A percentile compares a stretch with the other conserved stretches of the same genome.
phyloP scores from a whole-genome alignment of 2,797 vertebrate genomes.

The Danio tinwini region DNA sequence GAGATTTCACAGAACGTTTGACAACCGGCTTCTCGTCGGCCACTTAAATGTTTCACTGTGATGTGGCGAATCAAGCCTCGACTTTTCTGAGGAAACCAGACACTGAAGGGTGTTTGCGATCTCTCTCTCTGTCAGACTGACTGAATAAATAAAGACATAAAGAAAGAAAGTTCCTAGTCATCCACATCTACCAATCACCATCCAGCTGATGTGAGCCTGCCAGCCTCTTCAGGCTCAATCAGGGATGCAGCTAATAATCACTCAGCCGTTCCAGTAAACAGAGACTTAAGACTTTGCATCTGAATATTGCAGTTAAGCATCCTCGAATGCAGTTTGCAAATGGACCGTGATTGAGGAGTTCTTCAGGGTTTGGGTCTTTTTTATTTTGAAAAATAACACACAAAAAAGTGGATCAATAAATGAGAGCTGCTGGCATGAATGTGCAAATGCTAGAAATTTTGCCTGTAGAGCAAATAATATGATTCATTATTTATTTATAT shows the following conservation, averaged over 20 bases:
- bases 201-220: conserved; percentile 56
- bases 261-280: conserved; percentile 53
- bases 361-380: conserved; percentile 9
- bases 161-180: conserved; percentile 12
- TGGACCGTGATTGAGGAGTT: conserved; percentile 29
- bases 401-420: conserved; percentile 1
- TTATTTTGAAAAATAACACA: conserved; percentile 2
- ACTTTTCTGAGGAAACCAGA: conserved; percentile 51
- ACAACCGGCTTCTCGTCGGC: conserved; percentile 47
- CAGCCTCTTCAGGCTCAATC: conserved; percentile 60
- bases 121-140: conserved; percentile 9
- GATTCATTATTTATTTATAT: too few relatives aligned
- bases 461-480: background rate
- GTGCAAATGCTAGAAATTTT: background rate
- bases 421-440: background rate
- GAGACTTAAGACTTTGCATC: conserved; percentile 48
- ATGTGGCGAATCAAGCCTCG: conserved; percentile 58
- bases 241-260: conserved; percentile 59
- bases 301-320: conserved; percentile 35
- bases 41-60: conserved; percentile 47
- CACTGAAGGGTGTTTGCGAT: conserved; percentile 43
- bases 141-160: conserved; percentile 4
- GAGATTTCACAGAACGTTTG: conserved; percentile 51
- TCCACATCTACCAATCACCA: conserved; percentile 57
- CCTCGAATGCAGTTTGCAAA: conserved; percentile 26